phyloP scores from a whole-genome alignment of 2,888 invertebrate genomes.

The Platerodrilus igneus region DNA sequence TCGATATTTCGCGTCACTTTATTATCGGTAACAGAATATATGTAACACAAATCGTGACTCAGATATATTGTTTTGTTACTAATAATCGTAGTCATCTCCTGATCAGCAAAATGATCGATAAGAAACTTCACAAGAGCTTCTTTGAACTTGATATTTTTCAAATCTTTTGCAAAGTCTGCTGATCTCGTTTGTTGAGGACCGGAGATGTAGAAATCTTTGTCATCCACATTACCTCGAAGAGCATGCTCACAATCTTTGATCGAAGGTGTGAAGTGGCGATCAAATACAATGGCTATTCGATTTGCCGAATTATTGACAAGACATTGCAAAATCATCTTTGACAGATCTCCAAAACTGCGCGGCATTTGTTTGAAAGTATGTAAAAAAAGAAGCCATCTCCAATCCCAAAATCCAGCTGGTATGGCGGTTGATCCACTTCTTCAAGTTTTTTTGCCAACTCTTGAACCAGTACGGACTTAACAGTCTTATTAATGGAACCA shows the following conservation, averaged over 20 bases:
- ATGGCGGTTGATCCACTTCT: constrained; percentile 24
- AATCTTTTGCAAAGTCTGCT: constrained; percentile 18
- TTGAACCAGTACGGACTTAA: constrained; percentile 27
- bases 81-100: constrained; percentile 30
- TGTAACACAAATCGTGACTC: constrained; percentile 25
- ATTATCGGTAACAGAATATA: constrained; percentile 16
- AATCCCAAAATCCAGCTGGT: constrained; percentile 22
- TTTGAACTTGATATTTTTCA: constrained; percentile 25
- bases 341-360: constrained; percentile 27
- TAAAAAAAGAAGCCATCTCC: too few species aligned
- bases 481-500: constrained; percentile 29
- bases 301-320: constrained; percentile 21
- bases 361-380: too few species aligned
- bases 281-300: constrained; percentile 24
- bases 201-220: constrained; percentile 19
- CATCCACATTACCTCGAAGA: constrained; percentile 22
- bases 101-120: constrained; percentile 30
- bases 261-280: constrained; percentile 29
- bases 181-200: constrained; percentile 23
- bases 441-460: constrained; percentile 26
- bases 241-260: constrained; percentile 30
- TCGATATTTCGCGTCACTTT: constrained; percentile 17
- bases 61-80: constrained; percentile 29
- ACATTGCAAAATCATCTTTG: constrained; percentile 29
- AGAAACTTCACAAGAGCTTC: constrained; percentile 33